A percentile compares a stretch with the other conserved stretches of the same genome.
Evolutionary conservation across 2,113 vertebrate species (phyloP).

Genomic region (Prolemur simus): DNA sequence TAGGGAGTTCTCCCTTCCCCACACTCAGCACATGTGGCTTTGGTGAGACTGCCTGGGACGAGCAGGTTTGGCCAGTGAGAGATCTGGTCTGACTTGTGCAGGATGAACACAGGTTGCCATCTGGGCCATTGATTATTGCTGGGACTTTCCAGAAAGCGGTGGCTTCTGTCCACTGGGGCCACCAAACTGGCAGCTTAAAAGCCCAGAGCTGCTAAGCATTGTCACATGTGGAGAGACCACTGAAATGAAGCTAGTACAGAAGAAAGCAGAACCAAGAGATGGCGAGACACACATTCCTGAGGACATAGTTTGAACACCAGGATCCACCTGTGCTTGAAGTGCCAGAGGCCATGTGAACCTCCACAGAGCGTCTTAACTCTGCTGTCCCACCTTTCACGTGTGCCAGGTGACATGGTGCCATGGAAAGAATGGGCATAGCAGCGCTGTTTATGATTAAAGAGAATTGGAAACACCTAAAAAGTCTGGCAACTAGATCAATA

Average conservation of each 20-base stretch:
- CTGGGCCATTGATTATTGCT: neutral
- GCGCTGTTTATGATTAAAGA: neutral
- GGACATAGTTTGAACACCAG: neutral
- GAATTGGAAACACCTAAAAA: neutral
- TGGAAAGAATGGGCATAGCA: neutral
- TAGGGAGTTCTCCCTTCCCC: neutral
- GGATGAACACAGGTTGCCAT: neutral
- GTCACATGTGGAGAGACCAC: neutral
- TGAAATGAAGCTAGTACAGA: neutral
- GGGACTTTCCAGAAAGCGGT: neutral
- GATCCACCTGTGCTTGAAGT: neutral
- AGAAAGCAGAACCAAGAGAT: neutral
- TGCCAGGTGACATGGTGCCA: neutral
- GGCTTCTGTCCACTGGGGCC: neutral
- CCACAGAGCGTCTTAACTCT: no score
- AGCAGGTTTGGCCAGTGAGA: neutral
- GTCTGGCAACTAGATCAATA: neutral
- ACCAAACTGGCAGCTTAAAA: neutral
- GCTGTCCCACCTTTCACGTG: neutral
- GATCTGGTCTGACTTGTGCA: neutral
- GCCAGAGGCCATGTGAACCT: neutral
- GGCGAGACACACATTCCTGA: neutral
- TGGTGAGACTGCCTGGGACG: neutral
- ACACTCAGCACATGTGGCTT: neutral
- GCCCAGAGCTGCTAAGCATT: neutral